Percentiles rank a stretch among this genome's conserved stretches.
phyloP scores from a whole-genome alignment of 2,888 invertebrate species.

The Pseudococcus viburni region DNA sequence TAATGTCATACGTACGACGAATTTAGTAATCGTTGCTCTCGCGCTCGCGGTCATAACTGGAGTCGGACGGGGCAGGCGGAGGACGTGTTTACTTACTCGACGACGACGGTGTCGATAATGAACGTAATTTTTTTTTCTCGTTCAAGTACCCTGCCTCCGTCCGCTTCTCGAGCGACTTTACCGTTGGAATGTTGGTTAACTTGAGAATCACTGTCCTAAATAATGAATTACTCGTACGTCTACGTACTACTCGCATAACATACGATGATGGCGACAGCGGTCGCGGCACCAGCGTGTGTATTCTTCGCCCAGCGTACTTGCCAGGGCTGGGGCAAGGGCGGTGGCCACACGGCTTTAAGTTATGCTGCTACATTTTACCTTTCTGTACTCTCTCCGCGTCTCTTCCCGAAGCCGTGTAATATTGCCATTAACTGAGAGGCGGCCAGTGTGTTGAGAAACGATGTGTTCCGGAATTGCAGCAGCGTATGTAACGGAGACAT shows the following conservation, averaged over 20 bases:
- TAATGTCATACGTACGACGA: constrained; percentile 1
- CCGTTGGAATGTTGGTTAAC: constrained; percentile 47
- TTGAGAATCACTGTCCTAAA: constrained; percentile 49
- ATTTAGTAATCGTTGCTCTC: constrained; percentile 26
- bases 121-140: constrained; percentile 26
- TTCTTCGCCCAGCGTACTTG: not conserved
- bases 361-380: constrained; percentile 20
- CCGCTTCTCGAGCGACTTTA: not conserved
- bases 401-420: not conserved
- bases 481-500: constrained; percentile 4
- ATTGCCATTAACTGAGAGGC: not conserved
- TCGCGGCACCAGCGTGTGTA: not conserved
- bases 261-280: not conserved
- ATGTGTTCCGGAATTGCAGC: constrained; percentile 27
- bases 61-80: not conserved
- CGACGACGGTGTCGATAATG: constrained; percentile 35
- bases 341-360: not conserved
- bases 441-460: not conserved
- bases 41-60: constrained; percentile 2
- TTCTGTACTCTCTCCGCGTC: not conserved
- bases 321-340: not conserved
- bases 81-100: constrained; percentile 22
- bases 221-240: constrained; percentile 28
- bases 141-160: not conserved
- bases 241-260: not conserved